Evolutionary conservation across 2,113 vertebrate species (phyloP).

Genomic region (Heterotilapia buettikoferi): DNA sequence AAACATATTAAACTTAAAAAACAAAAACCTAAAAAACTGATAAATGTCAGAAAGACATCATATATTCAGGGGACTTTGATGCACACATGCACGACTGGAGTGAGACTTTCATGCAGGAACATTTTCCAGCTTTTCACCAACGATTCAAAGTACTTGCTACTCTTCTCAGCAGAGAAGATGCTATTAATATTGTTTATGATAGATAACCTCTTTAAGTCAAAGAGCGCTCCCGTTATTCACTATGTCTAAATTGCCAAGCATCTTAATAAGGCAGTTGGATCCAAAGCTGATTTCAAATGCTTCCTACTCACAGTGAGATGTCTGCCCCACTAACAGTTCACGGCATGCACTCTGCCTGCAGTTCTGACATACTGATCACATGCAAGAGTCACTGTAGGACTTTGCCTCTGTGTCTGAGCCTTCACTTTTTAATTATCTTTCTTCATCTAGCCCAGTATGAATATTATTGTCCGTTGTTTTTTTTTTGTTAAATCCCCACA

Average conservation of each 20-base stretch:
- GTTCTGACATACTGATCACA: constrained; percentile 25
- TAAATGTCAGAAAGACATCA: background rate
- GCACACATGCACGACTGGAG: background rate
- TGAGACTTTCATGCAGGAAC: background rate
- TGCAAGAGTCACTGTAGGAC: constrained; percentile 16
- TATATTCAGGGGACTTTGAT: background rate
- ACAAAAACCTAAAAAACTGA: background rate
- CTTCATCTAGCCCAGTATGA: background rate
- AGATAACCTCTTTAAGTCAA: background rate
- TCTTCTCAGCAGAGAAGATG: background rate
- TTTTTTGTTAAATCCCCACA: background rate
- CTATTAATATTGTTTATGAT: background rate
- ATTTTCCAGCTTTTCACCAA: background rate
- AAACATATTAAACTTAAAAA: background rate
- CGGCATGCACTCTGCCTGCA: background rate
- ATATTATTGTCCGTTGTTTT: background rate
- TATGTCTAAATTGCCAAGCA: background rate
- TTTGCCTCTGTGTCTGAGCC: background rate
- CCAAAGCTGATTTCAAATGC: constrained; percentile 17
- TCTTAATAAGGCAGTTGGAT: background rate
- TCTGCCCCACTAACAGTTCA: background rate
- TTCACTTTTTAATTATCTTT: background rate
- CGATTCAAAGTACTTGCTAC: background rate
- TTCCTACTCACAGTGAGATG: background rate
- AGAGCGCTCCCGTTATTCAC: background rate